Conservation (phyloP, 2,797 vertebrate species). For the Dipus sagitta region DNA sequence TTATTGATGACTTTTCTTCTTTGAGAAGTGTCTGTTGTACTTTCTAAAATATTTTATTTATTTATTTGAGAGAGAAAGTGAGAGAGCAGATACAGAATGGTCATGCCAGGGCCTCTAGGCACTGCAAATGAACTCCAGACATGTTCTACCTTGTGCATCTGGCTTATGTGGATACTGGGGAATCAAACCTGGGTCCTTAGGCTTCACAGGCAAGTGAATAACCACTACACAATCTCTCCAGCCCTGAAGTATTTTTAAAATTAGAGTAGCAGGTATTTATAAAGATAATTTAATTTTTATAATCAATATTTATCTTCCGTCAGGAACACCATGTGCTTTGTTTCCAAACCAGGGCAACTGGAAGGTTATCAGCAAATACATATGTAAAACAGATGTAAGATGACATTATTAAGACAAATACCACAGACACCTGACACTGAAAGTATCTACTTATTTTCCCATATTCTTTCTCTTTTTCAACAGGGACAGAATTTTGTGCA, state of each 20-base stretch:
- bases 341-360: neutral
- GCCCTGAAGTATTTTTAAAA: neutral
- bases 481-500: conserved; percentile 38
- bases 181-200: too few species aligned
- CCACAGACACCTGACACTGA: neutral
- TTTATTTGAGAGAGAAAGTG: too few species aligned
- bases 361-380: conserved; percentile 34
- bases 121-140: too few species aligned
- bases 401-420: conserved; percentile 11
- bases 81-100: too few species aligned
- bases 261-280: neutral
- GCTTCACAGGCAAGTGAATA: too few species aligned
- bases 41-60: too few species aligned
- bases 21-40: neutral
- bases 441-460: neutral
- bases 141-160: too few species aligned
- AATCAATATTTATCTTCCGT: conserved; percentile 9
- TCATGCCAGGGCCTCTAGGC: too few species aligned
- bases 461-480: neutral
- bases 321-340: neutral
- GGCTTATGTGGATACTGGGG: too few species aligned
- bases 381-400: neutral
- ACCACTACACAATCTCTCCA: too few species aligned
- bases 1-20: neutral
- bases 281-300: conserved; percentile 39